Conservation (phyloP, 1,140 invertebrate species). For the Drosophila grimshawi region DNA sequence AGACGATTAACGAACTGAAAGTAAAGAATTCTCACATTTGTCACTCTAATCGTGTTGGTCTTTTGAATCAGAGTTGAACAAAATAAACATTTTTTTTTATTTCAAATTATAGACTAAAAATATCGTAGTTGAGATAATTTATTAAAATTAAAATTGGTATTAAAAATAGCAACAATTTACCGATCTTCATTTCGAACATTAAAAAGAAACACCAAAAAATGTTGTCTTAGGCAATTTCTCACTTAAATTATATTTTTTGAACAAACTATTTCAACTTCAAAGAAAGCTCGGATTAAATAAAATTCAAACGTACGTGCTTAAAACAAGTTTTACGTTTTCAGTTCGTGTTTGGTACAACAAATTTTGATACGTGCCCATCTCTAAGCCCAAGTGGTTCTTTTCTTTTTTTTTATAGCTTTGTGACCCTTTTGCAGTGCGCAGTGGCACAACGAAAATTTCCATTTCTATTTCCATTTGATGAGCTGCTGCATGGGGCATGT, state of each 20-base stretch:
- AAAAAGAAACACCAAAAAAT: neutral
- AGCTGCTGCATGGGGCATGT: conserved; percentile 4
- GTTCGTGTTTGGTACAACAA: neutral
- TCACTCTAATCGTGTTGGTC: neutral
- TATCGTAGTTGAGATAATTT: too few species aligned
- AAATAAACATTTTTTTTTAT: too few species aligned
- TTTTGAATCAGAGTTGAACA: too few species aligned
- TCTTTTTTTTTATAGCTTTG: neutral
- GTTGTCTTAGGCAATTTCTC: too few species aligned
- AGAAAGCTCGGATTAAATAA: neutral
- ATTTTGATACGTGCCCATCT: neutral
- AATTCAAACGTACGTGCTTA: neutral
- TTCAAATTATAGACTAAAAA: too few species aligned
- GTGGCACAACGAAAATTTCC: conserved; percentile 5
- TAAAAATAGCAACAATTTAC: too few species aligned
- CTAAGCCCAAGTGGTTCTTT: neutral
- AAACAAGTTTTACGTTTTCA: neutral
- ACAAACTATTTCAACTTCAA: too few species aligned
- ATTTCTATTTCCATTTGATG: conserved; percentile 8
- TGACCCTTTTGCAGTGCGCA: neutral
- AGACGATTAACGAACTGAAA: neutral
- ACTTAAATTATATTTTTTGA: too few species aligned
- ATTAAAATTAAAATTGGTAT: too few species aligned
- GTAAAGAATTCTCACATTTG: neutral
- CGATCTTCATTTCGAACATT: too few species aligned